A percentile compares a stretch with the other conserved stretches of the same genome.
These are phyloP conservation scores for Tipula confusa DNA, from an alignment of 2,888 invertebrate genomes.

Conservation along the genomic window DNA sequence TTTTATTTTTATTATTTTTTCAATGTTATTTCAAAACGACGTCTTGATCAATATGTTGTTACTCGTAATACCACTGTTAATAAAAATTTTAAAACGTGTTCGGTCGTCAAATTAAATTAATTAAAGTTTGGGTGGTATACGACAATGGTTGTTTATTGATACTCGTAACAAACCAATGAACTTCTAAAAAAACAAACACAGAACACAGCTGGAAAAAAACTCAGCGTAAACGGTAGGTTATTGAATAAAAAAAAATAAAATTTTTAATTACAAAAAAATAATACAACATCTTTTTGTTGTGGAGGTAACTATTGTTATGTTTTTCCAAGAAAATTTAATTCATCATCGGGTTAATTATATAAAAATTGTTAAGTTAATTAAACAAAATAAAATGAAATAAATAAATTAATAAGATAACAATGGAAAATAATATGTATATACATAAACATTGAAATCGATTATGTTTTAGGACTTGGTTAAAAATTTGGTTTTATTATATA, in stretches of 20 bases:
- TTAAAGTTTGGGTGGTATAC: not conserved
- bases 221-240: not conserved
- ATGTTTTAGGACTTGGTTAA: not conserved
- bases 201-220: not conserved
- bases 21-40: not conserved
- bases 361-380: not conserved
- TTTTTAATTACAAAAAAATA: not conserved
- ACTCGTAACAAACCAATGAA: not conserved
- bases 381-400: not conserved
- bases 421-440: too few relatives aligned
- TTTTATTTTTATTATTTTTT: not conserved
- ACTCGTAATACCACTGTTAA: not conserved
- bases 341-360: not conserved
- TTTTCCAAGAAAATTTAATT: not conserved
- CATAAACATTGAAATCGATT: not conserved
- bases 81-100: not conserved
- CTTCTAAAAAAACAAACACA: not conserved
- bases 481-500: too few relatives aligned
- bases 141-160: too few relatives aligned
- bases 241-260: not conserved
- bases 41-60: too few relatives aligned
- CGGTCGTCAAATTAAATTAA: not conserved
- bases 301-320: not conserved
- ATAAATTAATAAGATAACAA: not conserved
- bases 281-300: not conserved